phyloP scores from a whole-genome alignment of 2,797 vertebrate genomes.

The Cottoperca gobio region DNA sequence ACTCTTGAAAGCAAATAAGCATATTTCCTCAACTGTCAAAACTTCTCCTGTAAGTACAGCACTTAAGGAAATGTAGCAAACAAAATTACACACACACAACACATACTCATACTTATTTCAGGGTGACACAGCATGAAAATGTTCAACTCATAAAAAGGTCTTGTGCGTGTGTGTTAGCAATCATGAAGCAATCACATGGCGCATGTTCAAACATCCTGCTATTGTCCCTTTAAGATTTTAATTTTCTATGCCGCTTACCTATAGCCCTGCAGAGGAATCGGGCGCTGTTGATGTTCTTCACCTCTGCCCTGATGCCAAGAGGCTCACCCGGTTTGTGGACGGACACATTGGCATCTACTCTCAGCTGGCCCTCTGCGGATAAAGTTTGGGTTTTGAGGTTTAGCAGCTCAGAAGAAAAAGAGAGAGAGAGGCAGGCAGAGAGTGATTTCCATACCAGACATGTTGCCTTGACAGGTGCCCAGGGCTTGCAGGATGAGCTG shows the following conservation, averaged over 20 bases:
- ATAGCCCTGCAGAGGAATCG: slow-evolving; percentile 89
- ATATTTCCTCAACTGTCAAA: too few species aligned
- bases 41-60: too few species aligned
- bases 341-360: slow-evolving; percentile 97
- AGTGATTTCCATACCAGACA: slow-evolving; percentile 89
- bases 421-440: slow-evolving; percentile 9
- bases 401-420: neutral
- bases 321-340: slow-evolving; percentile 92
- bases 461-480: slow-evolving; percentile 96
- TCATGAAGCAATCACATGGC: too few species aligned
- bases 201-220: neutral
- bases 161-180: too few species aligned
- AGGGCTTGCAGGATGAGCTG: slow-evolving; percentile 97
- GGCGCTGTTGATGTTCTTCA: slow-evolving; percentile 98
- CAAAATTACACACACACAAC: too few species aligned
- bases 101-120: too few species aligned
- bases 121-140: too few species aligned
- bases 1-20: too few species aligned
- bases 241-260: slow-evolving; percentile 43
- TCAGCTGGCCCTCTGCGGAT: slow-evolving; percentile 92
- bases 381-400: slow-evolving; percentile 15
- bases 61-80: too few species aligned
- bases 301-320: slow-evolving; percentile 93
- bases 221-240: neutral
- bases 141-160: too few species aligned